Evolutionary conservation across 2,888 invertebrate genomes (phyloP), one percentile per base, ranked within the genome.

Genomic region (Dascillus cervinus): DNA sequence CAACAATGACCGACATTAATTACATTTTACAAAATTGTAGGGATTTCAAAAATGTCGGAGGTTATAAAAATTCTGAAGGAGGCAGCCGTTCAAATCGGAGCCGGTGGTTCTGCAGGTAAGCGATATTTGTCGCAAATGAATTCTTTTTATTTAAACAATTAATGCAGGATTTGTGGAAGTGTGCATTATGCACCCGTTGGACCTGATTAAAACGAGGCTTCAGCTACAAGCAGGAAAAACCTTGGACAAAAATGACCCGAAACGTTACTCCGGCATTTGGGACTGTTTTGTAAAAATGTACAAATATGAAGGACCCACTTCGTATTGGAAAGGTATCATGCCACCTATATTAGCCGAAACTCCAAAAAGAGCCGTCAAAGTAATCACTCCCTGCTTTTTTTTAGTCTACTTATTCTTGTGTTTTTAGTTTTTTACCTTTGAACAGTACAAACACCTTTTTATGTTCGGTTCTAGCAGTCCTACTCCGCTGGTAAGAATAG

Each of bases 121-220:
- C 40, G 17, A 8, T 23, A 19, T 21, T 19, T 25, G n/a, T n/a
- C n/a, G n/a, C n/a, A n/a, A n/a, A 10, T 5, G 8, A 5, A 8
- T 11, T 13, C 11, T n/a, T n/a, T n/a, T n/a, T n/a, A n/a, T n/a
- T n/a, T n/a, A n/a, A n/a, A n/a, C n/a, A 23, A 13, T 12, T 22
- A 31, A 39, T 47, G 13, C 45, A 72, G 82, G 82, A 20, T 91
- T 95, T 64, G 77, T 92, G 26, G 94, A 95, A 73, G 90, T 94
- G 39, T 90, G 88, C 60, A 81, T 94, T 29, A 95, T 95, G 94
- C 94, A 95, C 66, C 95, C 95, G 1, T 67, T 95, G 58, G 95
- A 95, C 65, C 72, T 95, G 37, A 79, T 95, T 2, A 95, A 95
- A 68, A 95, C 95, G 2, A 73, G 95, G 47, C 74, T 88, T 47